Evolutionary conservation across 2,113 vertebrate genomes (phyloP), one percentile per base, ranked within the genome.

Genomic region (Haemorhous mexicanus): DNA sequence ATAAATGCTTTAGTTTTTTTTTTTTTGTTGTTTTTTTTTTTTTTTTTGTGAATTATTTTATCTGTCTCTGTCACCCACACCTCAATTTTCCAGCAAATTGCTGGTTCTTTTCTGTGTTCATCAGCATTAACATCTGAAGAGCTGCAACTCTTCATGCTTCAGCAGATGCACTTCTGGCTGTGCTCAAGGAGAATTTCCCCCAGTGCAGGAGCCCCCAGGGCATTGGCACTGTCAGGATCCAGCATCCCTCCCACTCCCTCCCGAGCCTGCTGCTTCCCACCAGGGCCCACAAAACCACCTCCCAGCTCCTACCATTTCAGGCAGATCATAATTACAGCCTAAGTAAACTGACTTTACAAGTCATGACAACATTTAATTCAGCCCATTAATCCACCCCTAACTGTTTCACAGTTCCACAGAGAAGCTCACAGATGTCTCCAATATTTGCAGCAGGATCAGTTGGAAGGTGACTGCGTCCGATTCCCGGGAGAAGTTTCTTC

Each of bases 251-350:
- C 88, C 84, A 61, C 69, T 61, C 74, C 33, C 68, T 50, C 69
- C 55, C 4, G 3, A 10, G 43, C 28, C 61, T 6, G 14, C 75
- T 80, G 63, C 43, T 47, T 28, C 75, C 79, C 77, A 64, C 30
- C 41, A 44, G 18, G 7, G 33, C 37, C n/a, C 18, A 1, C 3
- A 10, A 35, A 91, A 73, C 2, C 74, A 77, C 63, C 33, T 32
- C 19, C 1, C 55, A 53, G 59, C 66, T 87, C 87, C 88, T 11
- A 43, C 23, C 44, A n/a, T 90, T 87, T 66, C 67, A 50, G 70
- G 59, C 28, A 73, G 81, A 62, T 94, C 32, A 59, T 89, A 94
- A 88, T 96, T 95, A 89, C 69, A 93, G 87, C 35, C 91, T 55
- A 55, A 80, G 78, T 44, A 91, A 95, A 80, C 56, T 43, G 85